Evolutionary conservation across 2,888 invertebrate species (phyloP).

Genomic region (Andrena bicolor): DNA sequence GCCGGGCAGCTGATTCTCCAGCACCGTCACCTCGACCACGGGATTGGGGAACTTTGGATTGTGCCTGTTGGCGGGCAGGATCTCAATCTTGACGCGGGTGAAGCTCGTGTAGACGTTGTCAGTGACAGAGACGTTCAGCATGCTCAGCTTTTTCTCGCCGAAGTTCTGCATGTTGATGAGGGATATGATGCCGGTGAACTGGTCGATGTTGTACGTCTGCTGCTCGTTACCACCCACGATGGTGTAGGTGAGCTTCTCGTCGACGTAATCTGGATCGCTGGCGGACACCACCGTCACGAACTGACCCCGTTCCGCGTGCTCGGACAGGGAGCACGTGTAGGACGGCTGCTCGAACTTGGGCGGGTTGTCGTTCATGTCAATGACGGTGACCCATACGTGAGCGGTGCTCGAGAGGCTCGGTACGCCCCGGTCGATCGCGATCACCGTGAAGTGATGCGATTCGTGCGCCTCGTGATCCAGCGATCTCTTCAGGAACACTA

Average conservation of each 20-base stretch:
- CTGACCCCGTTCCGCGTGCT: slow-evolving; percentile 93
- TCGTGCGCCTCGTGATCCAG: slow-evolving; percentile 93
- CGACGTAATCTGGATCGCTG: slow-evolving; percentile 94
- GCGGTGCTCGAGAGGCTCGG: slow-evolving; percentile 93
- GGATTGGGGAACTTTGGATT: slow-evolving; percentile 92
- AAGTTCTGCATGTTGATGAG: slow-evolving; percentile 92
- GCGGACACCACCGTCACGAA: slow-evolving; percentile 95
- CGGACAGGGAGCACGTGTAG: slow-evolving; percentile 92
- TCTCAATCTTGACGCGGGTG: slow-evolving; percentile 92
- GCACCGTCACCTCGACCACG: slow-evolving; percentile 91
- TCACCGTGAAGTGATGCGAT: slow-evolving; percentile 91
- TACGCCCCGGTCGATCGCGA: slow-evolving; percentile 93
- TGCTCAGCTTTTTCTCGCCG: slow-evolving; percentile 88
- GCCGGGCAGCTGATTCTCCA: slow-evolving; percentile 93
- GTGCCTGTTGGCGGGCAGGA: slow-evolving; percentile 92
- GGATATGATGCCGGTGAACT: slow-evolving; percentile 88
- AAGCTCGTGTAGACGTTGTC: slow-evolving; percentile 98
- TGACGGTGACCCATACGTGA: slow-evolving; percentile 93
- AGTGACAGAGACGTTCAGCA: slow-evolving; percentile 96
- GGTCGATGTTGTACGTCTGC: slow-evolving; percentile 90
- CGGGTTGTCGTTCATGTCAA: slow-evolving; percentile 96
- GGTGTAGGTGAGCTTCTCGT: slow-evolving; percentile 92
- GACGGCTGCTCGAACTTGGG: slow-evolving; percentile 94
- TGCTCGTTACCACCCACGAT: slow-evolving; percentile 93
- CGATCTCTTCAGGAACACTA: slow-evolving; percentile 91